Conservation (phyloP, 2,888 invertebrate genomes). For the Helleia helle region DNA sequence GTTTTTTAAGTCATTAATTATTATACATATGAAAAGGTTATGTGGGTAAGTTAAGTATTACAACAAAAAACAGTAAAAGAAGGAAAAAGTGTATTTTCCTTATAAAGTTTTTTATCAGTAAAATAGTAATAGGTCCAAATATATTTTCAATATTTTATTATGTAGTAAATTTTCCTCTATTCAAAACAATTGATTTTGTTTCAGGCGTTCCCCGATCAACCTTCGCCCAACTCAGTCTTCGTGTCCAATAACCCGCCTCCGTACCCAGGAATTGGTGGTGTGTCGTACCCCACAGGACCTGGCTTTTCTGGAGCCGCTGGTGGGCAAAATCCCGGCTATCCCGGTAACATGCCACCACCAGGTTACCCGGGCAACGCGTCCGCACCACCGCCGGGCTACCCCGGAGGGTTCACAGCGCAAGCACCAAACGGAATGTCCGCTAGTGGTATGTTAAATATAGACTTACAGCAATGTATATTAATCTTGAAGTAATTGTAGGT, state of each 20-base stretch:
- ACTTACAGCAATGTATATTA: too few relatives aligned
- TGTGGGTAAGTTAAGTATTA: too few relatives aligned
- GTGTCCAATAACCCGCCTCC: slow-evolving; percentile 95
- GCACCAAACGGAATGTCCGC: slow-evolving; percentile 38
- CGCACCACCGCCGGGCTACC: slow-evolving; percentile 31
- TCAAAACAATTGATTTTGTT: too few relatives aligned
- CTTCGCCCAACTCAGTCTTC: slow-evolving; percentile 87
- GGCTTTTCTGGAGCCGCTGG: slow-evolving; percentile 38
- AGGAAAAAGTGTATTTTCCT: too few relatives aligned
- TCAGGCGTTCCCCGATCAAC: slow-evolving; percentile 78
- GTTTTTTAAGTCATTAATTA: too few relatives aligned
- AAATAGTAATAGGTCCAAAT: neutral
- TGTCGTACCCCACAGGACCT: slow-evolving; percentile 36
- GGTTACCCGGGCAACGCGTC: slow-evolving; percentile 24
- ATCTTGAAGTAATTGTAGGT: too few relatives aligned
- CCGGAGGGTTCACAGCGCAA: slow-evolving; percentile 24
- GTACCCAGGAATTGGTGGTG: slow-evolving; percentile 86
- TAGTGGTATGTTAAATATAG: slow-evolving; percentile 49
- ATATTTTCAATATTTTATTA: too few relatives aligned
- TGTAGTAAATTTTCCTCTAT: too few relatives aligned
- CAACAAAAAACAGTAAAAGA: too few relatives aligned
- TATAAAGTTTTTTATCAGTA: too few relatives aligned
- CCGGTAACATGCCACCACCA: slow-evolving; percentile 24
- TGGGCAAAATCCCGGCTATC: slow-evolving; percentile 25
- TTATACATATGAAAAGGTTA: too few relatives aligned